Conservation (phyloP, 1,140 invertebrate species). For the Oppia nitens region DNA sequence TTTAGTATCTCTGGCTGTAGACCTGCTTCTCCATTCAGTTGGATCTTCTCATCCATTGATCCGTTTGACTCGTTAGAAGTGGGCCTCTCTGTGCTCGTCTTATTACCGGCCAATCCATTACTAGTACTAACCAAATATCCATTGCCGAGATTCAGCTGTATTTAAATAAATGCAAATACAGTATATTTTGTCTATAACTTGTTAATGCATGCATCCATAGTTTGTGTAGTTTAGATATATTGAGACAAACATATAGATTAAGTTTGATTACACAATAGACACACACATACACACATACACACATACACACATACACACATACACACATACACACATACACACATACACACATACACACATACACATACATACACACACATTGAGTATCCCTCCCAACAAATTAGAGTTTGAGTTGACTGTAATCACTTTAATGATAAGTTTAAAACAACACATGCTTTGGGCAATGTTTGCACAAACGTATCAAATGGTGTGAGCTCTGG, state of each 20-base stretch:
- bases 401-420: not conserved
- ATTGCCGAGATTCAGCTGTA: conserved; percentile 24
- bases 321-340: not conserved
- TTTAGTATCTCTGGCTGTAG: conserved; percentile 27
- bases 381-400: not conserved
- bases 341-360: not conserved
- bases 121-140: conserved; percentile 19
- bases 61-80: not conserved
- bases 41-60: not conserved
- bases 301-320: not conserved
- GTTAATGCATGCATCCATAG: no score
- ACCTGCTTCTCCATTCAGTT: conserved; percentile 1
- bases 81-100: not conserved
- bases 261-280: not conserved
- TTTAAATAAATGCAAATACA: no score
- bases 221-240: no score
- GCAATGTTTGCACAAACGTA: not conserved
- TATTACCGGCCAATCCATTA: not conserved
- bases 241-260: no score
- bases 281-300: not conserved
- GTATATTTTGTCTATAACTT: no score
- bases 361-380: not conserved
- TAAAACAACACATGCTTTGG: not conserved
- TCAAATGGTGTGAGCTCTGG: not conserved
- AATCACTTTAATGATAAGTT: conserved; percentile 7